Conservation (phyloP, 2,113 vertebrate species). For the Apteryx mantelli region DNA sequence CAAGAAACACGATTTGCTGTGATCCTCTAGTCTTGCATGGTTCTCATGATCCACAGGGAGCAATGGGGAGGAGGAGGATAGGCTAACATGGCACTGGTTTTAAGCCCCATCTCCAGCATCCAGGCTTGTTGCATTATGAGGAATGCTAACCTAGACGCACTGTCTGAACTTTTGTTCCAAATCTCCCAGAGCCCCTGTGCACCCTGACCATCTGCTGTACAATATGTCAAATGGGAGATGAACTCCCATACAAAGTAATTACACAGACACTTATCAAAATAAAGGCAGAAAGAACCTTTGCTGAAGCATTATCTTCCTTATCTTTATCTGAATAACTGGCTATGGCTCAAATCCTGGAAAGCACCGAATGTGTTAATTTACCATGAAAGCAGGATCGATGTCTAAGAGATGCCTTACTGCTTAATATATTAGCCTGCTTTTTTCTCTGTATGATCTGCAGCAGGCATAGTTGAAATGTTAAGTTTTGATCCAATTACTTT, state of each 20-base stretch:
- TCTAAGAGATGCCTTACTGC: background rate
- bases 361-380: background rate
- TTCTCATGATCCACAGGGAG: background rate
- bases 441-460: background rate
- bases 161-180: background rate
- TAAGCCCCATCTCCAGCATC: background rate
- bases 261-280: background rate
- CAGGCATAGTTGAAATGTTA: background rate
- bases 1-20: background rate
- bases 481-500: background rate
- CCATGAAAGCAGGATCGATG: background rate
- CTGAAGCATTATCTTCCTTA: background rate
- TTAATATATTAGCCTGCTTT: background rate
- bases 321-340: background rate
- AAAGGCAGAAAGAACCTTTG: background rate
- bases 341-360: background rate
- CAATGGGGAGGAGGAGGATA: background rate
- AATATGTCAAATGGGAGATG: accelerated
- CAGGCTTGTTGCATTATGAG: background rate
- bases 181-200: background rate
- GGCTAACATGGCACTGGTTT: background rate
- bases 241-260: background rate
- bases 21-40: background rate
- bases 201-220: background rate
- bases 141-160: background rate